Percentiles rank a stretch among this genome's conserved stretches.
Conservation (phyloP, 1,140 invertebrate species). For the Neotoxoptera formosana region DNA sequence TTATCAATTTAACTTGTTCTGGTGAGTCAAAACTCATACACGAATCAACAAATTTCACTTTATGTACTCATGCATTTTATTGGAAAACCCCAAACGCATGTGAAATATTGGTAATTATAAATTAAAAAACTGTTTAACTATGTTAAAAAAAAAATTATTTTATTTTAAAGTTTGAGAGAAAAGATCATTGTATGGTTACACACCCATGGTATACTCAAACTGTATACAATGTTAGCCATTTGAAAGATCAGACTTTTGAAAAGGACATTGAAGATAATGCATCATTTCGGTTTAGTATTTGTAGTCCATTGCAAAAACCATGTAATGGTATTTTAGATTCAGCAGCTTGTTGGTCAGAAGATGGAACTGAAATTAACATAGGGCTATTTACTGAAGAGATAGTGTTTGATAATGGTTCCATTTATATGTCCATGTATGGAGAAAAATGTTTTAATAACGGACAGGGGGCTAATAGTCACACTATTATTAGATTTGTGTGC, state of each 20-base stretch:
- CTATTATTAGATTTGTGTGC: constrained; percentile 32
- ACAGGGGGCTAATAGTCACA: constrained; percentile 17
- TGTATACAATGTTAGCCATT: constrained; percentile 15
- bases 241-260: constrained; percentile 23
- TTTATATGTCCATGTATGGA: constrained; percentile 29
- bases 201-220: not conserved
- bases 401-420: constrained; percentile 38
- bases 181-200: not conserved
- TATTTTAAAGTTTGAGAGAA: constrained; percentile 37
- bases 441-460: constrained; percentile 29
- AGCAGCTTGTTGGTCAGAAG: not conserved
- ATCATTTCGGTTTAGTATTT: constrained; percentile 41
- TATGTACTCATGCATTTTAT: not conserved
- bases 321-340: constrained; percentile 45
- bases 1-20: constrained; percentile 38
- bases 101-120: constrained; percentile 28
- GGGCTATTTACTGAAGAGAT: constrained; percentile 25
- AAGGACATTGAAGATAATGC: not conserved
- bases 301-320: constrained; percentile 23
- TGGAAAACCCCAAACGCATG: constrained; percentile 39
- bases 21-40: constrained; percentile 1
- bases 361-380: constrained; percentile 16
- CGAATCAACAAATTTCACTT: not conserved
- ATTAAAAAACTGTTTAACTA: not conserved
- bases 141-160: not conserved